Evolutionary conservation across 2,113 vertebrate genomes (phyloP).

Genomic region (Anthoscopus minutus): DNA sequence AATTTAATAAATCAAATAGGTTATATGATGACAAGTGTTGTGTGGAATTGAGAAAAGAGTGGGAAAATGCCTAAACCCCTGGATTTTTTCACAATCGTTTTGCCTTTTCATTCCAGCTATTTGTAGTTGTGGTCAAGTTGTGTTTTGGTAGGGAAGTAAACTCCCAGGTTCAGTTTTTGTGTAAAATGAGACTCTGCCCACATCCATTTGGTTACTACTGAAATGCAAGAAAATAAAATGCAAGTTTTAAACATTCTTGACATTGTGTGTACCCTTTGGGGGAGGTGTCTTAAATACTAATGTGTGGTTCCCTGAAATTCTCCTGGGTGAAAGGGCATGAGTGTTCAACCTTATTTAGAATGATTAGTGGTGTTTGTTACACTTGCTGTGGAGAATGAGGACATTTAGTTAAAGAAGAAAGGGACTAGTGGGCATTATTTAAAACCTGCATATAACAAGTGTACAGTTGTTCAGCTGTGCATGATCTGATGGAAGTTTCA

Average conservation of each 20-base stretch:
- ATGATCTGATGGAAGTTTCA: background rate
- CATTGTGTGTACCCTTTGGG: background rate
- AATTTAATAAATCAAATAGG: background rate
- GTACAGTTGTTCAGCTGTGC: background rate
- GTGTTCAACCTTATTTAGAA: background rate
- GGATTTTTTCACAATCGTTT: background rate
- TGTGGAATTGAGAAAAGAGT: background rate
- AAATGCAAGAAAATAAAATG: background rate
- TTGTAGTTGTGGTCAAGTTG: background rate
- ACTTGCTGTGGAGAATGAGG: background rate
- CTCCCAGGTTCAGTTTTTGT: background rate
- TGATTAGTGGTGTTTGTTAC: background rate
- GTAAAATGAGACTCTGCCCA: background rate
- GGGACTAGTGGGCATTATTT: background rate
- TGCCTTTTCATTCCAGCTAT: background rate
- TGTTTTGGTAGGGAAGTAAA: background rate
- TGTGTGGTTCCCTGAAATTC: background rate
- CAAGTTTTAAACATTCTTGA: background rate
- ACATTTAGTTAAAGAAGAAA: background rate
- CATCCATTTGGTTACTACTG: background rate
- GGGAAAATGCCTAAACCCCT: background rate
- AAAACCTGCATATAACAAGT: background rate
- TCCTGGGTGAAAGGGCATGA: background rate
- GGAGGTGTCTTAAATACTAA: background rate
- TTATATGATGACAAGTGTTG: background rate